Evolutionary conservation across 2,797 vertebrate genomes (phyloP).

Genomic region (Natrix natrix): DNA sequence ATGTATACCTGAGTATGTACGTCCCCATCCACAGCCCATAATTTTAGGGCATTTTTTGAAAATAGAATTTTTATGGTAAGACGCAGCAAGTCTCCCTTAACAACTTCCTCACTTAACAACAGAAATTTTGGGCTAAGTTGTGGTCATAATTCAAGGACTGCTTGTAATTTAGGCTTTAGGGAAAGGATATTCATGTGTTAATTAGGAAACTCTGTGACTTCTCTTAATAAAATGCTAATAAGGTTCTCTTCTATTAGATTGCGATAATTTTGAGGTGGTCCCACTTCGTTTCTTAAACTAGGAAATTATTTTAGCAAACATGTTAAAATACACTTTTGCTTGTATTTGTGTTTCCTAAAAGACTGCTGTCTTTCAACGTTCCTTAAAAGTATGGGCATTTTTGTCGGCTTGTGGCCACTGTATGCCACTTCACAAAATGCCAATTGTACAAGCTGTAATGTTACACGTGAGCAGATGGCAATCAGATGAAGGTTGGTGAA

Average conservation of each 20-base stretch:
- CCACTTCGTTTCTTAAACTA: background rate
- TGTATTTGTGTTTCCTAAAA: background rate
- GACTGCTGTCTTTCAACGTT: background rate
- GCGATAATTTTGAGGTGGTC: background rate
- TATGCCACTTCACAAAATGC: background rate
- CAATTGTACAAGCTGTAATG: background rate
- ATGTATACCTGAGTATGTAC: background rate
- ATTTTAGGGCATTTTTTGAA: background rate
- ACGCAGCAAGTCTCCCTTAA: background rate
- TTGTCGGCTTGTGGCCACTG: fast-evolving
- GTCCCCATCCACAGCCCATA: background rate
- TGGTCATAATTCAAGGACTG: background rate
- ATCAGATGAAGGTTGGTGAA: conserved; percentile 10
- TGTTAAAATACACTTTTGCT: background rate
- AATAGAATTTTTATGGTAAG: background rate
- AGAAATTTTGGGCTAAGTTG: background rate
- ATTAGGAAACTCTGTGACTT: conserved; percentile 50
- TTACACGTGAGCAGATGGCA: conserved; percentile 39
- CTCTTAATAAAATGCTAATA: conserved; percentile 18
- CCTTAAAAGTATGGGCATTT: background rate
- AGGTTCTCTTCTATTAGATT: conserved; percentile 15
- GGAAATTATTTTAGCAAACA: too few relatives aligned
- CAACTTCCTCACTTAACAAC: too few relatives aligned
- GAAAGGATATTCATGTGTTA: conserved; percentile 35
- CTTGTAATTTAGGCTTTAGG: background rate